These are phyloP conservation scores for Brachyptera risi DNA, from an alignment of 2,888 invertebrate species.

Conservation along the genomic window DNA sequence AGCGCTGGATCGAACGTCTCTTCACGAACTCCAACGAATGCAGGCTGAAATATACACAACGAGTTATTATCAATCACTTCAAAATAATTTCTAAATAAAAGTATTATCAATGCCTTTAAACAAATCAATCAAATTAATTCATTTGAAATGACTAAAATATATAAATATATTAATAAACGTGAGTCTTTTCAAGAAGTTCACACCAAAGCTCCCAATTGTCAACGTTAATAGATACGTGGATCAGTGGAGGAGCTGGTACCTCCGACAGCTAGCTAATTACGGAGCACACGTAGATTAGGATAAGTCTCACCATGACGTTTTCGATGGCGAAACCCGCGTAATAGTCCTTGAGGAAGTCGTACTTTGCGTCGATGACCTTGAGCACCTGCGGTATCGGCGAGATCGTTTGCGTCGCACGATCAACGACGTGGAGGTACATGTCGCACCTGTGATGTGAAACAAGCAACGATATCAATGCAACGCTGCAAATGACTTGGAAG, in stretches of 20 bases:
- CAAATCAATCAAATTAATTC: too few relatives aligned
- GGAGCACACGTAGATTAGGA: too few relatives aligned
- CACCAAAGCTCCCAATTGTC: too few relatives aligned
- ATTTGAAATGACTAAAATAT: too few relatives aligned
- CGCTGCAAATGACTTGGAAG: too few relatives aligned
- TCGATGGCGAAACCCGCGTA: slow-evolving; percentile 70
- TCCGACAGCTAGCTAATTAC: too few relatives aligned
- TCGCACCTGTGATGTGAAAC: slow-evolving; percentile 72
- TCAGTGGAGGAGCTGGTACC: too few relatives aligned
- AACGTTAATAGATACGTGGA: too few relatives aligned
- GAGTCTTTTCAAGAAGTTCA: too few relatives aligned
- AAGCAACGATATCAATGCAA: too few relatives aligned
- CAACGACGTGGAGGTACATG: slow-evolving; percentile 78
- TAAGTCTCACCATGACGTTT: slow-evolving; percentile 56
- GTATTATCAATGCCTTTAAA: not conserved
- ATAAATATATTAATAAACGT: too few relatives aligned
- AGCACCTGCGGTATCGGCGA: slow-evolving; percentile 67
- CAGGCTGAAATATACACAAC: slow-evolving; percentile 52
- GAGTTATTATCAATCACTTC: not conserved
- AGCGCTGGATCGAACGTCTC: slow-evolving; percentile 83
- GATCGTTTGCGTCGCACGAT: slow-evolving; percentile 67
- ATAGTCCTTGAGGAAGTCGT: slow-evolving; percentile 77
- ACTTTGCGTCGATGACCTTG: slow-evolving; percentile 77
- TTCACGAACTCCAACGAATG: slow-evolving; percentile 59
- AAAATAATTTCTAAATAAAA: not conserved